Evolutionary conservation across 1,140 invertebrate genomes (phyloP), one percentile per base, ranked within the genome.

Genomic region (Drosophila prosaltans): DNA sequence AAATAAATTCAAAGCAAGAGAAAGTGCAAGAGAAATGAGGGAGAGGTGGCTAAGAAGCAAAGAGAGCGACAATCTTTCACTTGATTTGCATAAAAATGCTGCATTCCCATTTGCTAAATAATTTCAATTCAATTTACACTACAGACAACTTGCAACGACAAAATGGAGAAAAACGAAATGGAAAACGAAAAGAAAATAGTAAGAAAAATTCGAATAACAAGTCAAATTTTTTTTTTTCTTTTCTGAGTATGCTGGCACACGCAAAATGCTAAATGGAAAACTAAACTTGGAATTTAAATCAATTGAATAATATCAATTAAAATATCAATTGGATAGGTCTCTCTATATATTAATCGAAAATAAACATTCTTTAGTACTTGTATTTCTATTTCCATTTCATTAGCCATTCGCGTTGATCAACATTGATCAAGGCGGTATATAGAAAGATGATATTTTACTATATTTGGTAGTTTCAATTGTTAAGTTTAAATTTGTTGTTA

Each of bases 41-140:
- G 45, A 26, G 21, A 26, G 26, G 24, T 2, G 8, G 16, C 16
- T 16, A 16, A 51, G 45, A 6, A 7, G 32, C 32, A 36, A 36
- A 7, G 39, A 39, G 36, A 30, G 28, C 54, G 73, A 57, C 72
- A 80, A 80, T 76, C 73, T 80, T 69, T 76, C 62, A 64, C 39
- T 61, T 62, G 69, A 80, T 81, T 81, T 80, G 72, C 78, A 81
- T 81, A 81, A 76, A 80, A 75, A 69, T 30, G 68, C 51, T 64
- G 36, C 69, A 58, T 48, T 32, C 62, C 60, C 72, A 68, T 68
- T 80, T 81, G 67, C 67, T 74, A 74, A 78, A 81, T 81, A 81
- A 74, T 81, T 82, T 65, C 67, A 81, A 81, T 82, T 82, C 74
- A 71, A 74, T 82, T 81, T 82, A 57, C 71, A 32, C 45, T 51